Conservation (phyloP, 2,888 invertebrate species). For the Drosophila eohydei region DNA sequence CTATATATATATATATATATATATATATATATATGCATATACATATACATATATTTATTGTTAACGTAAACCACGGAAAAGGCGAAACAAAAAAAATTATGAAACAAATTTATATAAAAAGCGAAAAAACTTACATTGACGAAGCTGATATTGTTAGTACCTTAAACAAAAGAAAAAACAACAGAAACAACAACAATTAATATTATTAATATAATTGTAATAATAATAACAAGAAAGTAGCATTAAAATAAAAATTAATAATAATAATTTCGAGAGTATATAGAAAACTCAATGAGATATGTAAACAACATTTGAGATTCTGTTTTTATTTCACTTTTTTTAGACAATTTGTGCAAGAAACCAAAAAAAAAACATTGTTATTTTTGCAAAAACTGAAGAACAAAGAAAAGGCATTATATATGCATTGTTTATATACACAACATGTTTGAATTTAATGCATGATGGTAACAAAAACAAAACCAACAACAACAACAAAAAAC, state of each 20-base stretch:
- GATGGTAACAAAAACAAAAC: constrained; percentile 68
- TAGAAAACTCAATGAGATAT: constrained; percentile 31
- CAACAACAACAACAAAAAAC: constrained; percentile 68
- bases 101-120: constrained; percentile 77
- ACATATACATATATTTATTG: constrained; percentile 77
- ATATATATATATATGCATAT: constrained; percentile 49
- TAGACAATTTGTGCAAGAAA: constrained; percentile 51
- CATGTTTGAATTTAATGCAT: constrained; percentile 78
- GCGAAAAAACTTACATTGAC: constrained; percentile 75
- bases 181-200: constrained; percentile 64
- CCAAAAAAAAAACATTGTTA: constrained; percentile 57
- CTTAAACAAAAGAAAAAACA: constrained; percentile 69
- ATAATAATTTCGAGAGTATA: constrained; percentile 36
- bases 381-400: constrained; percentile 68
- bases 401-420: constrained; percentile 56
- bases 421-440: constrained; percentile 80
- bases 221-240: constrained; percentile 58
- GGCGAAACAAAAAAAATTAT: constrained; percentile 70
- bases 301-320: constrained; percentile 72
- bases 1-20: constrained; percentile 4
- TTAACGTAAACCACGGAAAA: constrained; percentile 77
- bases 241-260: constrained; percentile 52
- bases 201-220: constrained; percentile 71
- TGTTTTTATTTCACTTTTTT: constrained; percentile 44
- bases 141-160: constrained; percentile 85